Evolutionary conservation across 1,140 invertebrate genomes (phyloP).

Genomic region (Drosophila trapezifrons): DNA sequence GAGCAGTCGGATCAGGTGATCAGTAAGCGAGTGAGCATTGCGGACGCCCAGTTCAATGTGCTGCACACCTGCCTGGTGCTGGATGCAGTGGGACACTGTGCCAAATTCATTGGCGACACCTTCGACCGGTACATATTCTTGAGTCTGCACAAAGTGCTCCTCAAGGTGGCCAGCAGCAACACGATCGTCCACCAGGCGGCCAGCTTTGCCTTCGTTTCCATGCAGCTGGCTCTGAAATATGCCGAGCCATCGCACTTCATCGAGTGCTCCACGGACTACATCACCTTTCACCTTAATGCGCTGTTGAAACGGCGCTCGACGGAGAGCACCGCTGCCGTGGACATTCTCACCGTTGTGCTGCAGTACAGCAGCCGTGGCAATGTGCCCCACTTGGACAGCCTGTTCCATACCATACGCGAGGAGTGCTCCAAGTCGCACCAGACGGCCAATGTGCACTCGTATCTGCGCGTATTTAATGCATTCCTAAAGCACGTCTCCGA

Average conservation of each 20-base stretch:
- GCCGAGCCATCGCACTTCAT: constrained; percentile 84
- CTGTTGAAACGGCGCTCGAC: constrained; percentile 83
- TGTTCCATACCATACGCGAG: constrained; percentile 85
- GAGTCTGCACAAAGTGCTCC: constrained; percentile 70
- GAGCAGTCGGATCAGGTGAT: constrained; percentile 52
- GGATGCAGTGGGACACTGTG: constrained; percentile 71
- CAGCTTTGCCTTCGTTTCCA: constrained; percentile 83
- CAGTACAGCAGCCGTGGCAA: constrained; percentile 85
- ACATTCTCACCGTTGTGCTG: constrained; percentile 86
- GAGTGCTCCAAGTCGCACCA: constrained; percentile 70
- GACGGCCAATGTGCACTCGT: constrained; percentile 66
- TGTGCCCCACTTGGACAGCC: constrained; percentile 85
- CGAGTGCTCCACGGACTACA: constrained; percentile 85
- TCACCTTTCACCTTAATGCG: constrained; percentile 85
- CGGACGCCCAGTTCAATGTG: constrained; percentile 78
- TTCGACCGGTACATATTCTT: constrained; percentile 70
- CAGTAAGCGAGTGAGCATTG: constrained; percentile 55
- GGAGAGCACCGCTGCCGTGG: constrained; percentile 85
- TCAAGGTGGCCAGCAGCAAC: constrained; percentile 76
- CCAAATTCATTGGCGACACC: constrained; percentile 61
- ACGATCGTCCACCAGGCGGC: constrained; percentile 69
- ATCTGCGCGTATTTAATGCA: constrained; percentile 77
- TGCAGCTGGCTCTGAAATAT: constrained; percentile 84
- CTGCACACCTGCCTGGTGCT: constrained; percentile 76
- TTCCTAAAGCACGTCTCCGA: constrained; percentile 60